Evolutionary conservation across 2,113 vertebrate species (phyloP), one percentile per base, ranked within the genome.

Genomic region (Silurus glanis): DNA sequence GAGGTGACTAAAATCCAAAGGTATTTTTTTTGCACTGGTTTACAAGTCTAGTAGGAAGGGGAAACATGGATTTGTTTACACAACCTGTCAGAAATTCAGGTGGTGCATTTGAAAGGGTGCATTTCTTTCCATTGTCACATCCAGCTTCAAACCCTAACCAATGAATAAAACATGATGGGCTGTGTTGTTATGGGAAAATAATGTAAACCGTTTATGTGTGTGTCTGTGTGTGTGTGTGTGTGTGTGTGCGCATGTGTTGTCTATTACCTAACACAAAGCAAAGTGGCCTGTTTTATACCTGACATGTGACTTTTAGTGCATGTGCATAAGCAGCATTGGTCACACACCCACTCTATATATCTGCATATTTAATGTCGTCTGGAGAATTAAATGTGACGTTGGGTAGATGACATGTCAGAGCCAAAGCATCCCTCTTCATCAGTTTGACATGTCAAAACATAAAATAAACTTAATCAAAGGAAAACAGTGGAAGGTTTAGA

Each of bases 371-470:
- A 16, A 37, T 71, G 67, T 71, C 28, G 9, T 71, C 16, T 45
- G 67, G 13, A 71, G 67, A 71, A 71, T 71, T 17, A 71, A 45
- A 45, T 71, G 14, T 3, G 67, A 45, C 67, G 45, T 71, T 71
- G 14, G 45, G 16, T 71, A 9, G 67, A 71, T 45, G 28, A 3
- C 28, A 45, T 71, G 67, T 71, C 67, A 45, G 14, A 45, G 28
- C 67, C 67, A 71, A 71, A 37, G 45, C 67, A 71, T 71, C 67
- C 6, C 67, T 71, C 25, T 71, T 71, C 67, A 71, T 71, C 67
- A 45, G 67, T 25, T 17, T 45, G 28, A 5, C 12, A 17, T 8
- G 9, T 66, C 23, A 67, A 67, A 14, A 0, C 25, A 10, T 25
- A 66, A 25, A 13, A 67, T 28, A 12, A 28, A 67, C 7, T 62